Base-by-base conservation (phyloP, 2,113 vertebrate genomes). In the Himantopus leucocephalus region DNA sequence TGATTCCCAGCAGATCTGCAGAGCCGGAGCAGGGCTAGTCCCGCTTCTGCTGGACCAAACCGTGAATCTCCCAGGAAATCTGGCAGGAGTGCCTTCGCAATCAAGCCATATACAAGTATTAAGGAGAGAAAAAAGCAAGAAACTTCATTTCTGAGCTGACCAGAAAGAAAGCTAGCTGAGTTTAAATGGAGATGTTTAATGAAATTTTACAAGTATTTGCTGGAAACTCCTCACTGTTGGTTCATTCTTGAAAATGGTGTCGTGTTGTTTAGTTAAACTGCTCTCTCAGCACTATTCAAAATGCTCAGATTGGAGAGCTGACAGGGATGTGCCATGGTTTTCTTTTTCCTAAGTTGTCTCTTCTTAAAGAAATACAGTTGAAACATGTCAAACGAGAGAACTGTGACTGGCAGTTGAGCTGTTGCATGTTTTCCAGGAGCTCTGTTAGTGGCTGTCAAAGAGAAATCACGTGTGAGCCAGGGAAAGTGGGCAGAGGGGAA, bases 131-230 rank as follows among this genome's bases (percentile, higher is more conserved):
- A 84, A 92, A 13, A 81, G 32, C 70, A 95, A 94, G 62, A 66
- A 92, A 92, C 30, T 86, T 93, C 48, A 75, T 85, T 80, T 93
- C 95, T 97, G 91, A 97, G 80, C 82, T 93, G 96, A 95, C 86
- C 72, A 78, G 81, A 93, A 96, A 92, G 66, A 96, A 96, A 43
- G 41, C 34, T 74, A 77, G 27, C 75, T 88, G 71, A 41, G 55
- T 94, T 96, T 92, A 88, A 94, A 92, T 92, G 21, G 77, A 94
- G 67, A 59, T 60, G 92, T 92, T 96, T 14, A 90, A 97, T 93
- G 75, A 97, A 90, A 89, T 97, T 96, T 96, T 96, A 79, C 73
- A 92, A 76, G 32, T 86, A 30, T 66, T 82, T 56, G 63, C 50
- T 95, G 94, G 90, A 59, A 91, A 81, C 17, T 72, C 37, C 16